Evolutionary conservation across 2,113 vertebrate genomes (phyloP), one percentile per base, ranked within the genome.

Genomic region (Penelope pileata): DNA sequence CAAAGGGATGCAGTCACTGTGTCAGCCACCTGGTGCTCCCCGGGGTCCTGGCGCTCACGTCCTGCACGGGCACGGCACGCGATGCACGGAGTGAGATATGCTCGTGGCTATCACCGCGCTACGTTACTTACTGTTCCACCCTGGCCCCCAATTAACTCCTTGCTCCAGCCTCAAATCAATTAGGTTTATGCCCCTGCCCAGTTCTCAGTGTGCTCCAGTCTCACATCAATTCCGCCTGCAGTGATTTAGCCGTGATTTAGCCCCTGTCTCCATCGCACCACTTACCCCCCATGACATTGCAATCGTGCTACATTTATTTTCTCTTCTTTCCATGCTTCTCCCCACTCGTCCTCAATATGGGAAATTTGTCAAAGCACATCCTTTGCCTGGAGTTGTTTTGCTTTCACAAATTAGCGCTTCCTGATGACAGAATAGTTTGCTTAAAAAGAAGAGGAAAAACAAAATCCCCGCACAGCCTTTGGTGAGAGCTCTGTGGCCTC

Each of bases 191-290:
- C 94, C 94, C 94, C 94, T 97, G 95, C 94, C 95, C 95, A 72
- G 94, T 95, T 96, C 96, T 96, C 94, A 86, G 92, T 95, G 83
- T 94, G 95, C 83, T 96, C 80, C 88, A 96, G 80, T 72, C 96
- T 96, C 94, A 95, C 96, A 96, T 96, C 96, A 96, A 95, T 96
- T 96, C 92, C 72, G 95, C 96, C 96, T 96, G 96, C 95, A 96
- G 96, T 96, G 96, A 96, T 96, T 96, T 96, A 96, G 91, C 91
- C 92, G 95, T 96, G 95, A 96, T 95, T 96, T 96, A 96, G 96
- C 91, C 96, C 96, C 94, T 95, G 94, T 96, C 95, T 96, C 94
- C 83, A 96, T 93, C 6, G 12, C 86, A 94, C 92, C 92, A 94
- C 95, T 96, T 96, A 96, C 96, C 95, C 95, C 91, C 83, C 92